A percentile compares a stretch with the other conserved stretches of the same genome.
These are phyloP conservation scores for Lacerta bilineata DNA, from an alignment of 2,797 vertebrate genomes.

Conservation along the genomic window DNA sequence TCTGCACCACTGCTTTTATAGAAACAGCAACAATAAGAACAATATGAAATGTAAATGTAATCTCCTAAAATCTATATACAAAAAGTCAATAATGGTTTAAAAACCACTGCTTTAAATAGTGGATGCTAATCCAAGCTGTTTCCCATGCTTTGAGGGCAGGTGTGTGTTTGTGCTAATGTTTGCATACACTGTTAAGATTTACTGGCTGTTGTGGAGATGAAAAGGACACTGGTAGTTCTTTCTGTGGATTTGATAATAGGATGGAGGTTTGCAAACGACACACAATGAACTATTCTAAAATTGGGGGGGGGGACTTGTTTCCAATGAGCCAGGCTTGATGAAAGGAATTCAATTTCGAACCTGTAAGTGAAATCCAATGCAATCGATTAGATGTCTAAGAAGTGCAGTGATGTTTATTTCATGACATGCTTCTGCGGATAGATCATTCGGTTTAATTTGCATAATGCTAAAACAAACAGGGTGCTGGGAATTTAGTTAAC, in stretches of 20 bases:
- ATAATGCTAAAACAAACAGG: neutral
- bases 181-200: neutral
- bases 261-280: neutral
- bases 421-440: neutral
- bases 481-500: too few species aligned
- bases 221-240: neutral
- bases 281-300: neutral
- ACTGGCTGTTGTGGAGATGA: neutral
- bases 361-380: constrained; percentile 45
- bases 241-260: neutral
- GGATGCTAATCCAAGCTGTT: neutral
- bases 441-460: constrained; percentile 8
- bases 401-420: constrained; percentile 21
- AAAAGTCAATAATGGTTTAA: too few species aligned
- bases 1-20: too few species aligned
- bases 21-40: too few species aligned
- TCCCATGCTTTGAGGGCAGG: neutral
- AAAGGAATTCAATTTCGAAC: constrained; percentile 40
- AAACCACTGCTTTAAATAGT: neutral
- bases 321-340: neutral
- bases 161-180: neutral
- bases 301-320: neutral
- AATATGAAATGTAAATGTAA: too few species aligned
- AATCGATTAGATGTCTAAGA: constrained; percentile 44
- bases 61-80: too few species aligned